A percentile compares a stretch with the other conserved stretches of the same genome.
These are phyloP conservation scores for Caenorhabditis virilis DNA, from an alignment of 2,888 invertebrate species.

Conservation along the genomic window DNA sequence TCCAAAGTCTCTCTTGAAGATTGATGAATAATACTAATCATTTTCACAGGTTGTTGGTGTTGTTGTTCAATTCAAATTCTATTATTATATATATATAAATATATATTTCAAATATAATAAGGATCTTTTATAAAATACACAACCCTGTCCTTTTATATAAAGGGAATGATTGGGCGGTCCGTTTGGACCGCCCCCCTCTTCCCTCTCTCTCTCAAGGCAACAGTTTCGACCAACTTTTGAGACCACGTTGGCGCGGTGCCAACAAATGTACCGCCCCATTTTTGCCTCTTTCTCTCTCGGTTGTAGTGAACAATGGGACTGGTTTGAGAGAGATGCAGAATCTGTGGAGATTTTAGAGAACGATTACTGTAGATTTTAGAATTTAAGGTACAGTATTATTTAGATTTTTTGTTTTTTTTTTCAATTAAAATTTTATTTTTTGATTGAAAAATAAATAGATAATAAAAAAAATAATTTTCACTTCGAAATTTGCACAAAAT, in stretches of 20 bases:
- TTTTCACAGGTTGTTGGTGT: slow-evolving; percentile 9
- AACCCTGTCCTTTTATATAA: slow-evolving; percentile 5
- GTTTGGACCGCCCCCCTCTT: slow-evolving; percentile 8
- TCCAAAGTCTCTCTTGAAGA: slow-evolving; percentile 50
- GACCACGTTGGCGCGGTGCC: slow-evolving; percentile 35
- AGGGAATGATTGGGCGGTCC: slow-evolving; percentile 7
- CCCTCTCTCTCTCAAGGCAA: no score
- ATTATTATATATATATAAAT: background rate
- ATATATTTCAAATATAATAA: background rate
- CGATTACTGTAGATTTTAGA: no score
- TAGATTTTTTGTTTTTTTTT: background rate
- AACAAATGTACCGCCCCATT: slow-evolving; percentile 7
- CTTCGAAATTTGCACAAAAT: no score
- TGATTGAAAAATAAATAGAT: no score
- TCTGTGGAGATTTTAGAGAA: background rate
- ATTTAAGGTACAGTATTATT: no score
- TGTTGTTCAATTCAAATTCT: no score
- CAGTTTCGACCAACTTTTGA: slow-evolving; percentile 17
- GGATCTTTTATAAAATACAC: background rate
- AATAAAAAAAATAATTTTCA: no score
- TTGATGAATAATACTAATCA: slow-evolving; percentile 60
- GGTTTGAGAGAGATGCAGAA: slow-evolving; percentile 8
- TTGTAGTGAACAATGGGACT: slow-evolving; percentile 13
- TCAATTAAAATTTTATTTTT: background rate
- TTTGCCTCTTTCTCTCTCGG: slow-evolving; percentile 3